Percentiles rank a stretch among this genome's conserved stretches.
Conservation (phyloP, 2,113 vertebrate genomes). For the Nerophis lumbriciformis region DNA sequence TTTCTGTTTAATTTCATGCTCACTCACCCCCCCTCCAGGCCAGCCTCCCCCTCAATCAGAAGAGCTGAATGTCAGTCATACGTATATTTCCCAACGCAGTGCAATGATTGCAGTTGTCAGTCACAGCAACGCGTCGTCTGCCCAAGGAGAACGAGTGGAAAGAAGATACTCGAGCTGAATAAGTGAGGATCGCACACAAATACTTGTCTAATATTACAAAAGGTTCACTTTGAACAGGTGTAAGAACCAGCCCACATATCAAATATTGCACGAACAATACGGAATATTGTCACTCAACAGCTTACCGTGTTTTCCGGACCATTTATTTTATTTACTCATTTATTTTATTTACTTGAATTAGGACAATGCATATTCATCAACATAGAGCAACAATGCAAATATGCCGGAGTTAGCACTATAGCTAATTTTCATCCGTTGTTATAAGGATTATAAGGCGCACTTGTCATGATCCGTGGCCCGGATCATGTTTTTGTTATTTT, state of each 20-base stretch:
- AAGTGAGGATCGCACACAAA: constrained; percentile 28
- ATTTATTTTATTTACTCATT: too few relatives aligned
- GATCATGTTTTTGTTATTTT: too few relatives aligned
- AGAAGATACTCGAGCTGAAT: constrained; percentile 20
- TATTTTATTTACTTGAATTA: too few relatives aligned
- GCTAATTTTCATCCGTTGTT: too few relatives aligned
- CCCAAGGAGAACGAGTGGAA: constrained; percentile 25
- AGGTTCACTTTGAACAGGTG: constrained; percentile 39
- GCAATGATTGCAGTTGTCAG: constrained; percentile 68
- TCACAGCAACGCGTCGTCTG: constrained; percentile 60
- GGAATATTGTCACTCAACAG: not conserved
- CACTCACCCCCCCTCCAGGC: constrained; percentile 24
- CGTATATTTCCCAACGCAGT: constrained; percentile 54
- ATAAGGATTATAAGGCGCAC: too few relatives aligned
- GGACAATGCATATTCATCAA: too few relatives aligned
- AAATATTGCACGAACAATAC: constrained; percentile 12
- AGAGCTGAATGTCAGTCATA: constrained; percentile 61
- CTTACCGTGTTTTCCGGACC: not conserved
- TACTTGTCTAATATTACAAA: constrained; percentile 43
- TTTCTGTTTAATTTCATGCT: constrained; percentile 61
- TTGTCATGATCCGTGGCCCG: too few relatives aligned
- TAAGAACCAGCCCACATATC: constrained; percentile 21
- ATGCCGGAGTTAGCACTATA: too few relatives aligned
- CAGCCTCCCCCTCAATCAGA: constrained; percentile 42
- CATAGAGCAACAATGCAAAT: too few relatives aligned